A percentile compares a stretch with the other conserved stretches of the same genome.
Evolutionary conservation across 2,797 vertebrate genomes (phyloP).

Genomic region (Poeciliopsis paucimaculata): DNA sequence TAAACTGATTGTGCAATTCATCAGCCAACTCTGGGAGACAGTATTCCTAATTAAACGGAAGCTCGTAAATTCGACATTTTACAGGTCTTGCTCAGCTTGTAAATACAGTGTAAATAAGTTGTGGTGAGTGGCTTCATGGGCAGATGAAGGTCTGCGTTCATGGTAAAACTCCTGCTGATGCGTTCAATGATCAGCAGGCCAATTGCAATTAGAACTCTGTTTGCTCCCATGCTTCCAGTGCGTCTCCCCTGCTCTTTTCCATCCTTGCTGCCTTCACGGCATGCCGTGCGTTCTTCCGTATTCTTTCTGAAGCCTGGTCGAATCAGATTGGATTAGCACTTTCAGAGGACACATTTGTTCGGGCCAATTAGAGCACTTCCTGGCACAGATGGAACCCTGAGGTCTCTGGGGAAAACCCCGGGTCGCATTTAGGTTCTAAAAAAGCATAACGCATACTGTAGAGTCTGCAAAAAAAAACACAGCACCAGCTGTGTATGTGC

Average conservation of each 20-base stretch:
- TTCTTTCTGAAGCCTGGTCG: conserved; percentile 53
- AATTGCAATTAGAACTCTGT: conserved; percentile 32
- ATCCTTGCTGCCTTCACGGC: conserved; percentile 7
- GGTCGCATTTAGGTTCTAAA: conserved; percentile 63
- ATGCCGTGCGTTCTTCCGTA: conserved; percentile 15
- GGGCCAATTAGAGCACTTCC: conserved; percentile 73
- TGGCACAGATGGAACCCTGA: conserved; percentile 73
- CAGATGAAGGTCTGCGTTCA: conserved; percentile 60
- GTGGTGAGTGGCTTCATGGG: conserved; percentile 70
- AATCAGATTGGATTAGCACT: conserved; percentile 73
- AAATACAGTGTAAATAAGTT: conserved; percentile 83
- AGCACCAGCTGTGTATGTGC: conserved; percentile 64
- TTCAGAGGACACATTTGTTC: conserved; percentile 69
- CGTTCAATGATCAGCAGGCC: conserved; percentile 34
- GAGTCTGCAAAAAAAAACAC: conserved; percentile 58
- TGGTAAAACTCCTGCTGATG: conserved; percentile 59
- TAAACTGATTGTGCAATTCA: conserved; percentile 81
- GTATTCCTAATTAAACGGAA: conserved; percentile 90
- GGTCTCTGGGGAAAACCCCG: conserved; percentile 58
- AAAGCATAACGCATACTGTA: conserved; percentile 53
- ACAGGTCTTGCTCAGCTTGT: conserved; percentile 78
- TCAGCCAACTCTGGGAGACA: conserved; percentile 78
- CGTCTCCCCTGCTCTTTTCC: background rate
- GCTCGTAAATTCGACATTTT: conserved; percentile 84
- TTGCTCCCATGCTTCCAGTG: conserved; percentile 12